Conservation (phyloP, 1,140 invertebrate species). For the Zaprionus vittiger region DNA sequence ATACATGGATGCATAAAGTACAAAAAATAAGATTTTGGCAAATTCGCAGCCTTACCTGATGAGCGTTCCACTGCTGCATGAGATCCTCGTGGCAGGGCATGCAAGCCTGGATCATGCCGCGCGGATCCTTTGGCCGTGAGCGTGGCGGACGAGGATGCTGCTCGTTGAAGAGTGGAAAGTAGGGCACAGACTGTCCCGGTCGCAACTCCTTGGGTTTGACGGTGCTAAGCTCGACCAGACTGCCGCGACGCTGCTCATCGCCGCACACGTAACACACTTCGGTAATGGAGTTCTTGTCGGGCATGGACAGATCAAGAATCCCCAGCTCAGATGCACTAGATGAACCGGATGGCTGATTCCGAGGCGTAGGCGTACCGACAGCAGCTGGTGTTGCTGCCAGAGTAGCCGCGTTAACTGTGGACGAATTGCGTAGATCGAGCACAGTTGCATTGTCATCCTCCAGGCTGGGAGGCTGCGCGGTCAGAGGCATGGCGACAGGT, state of each 20-base stretch:
- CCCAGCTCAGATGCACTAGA: constrained; percentile 85
- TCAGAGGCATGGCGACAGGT: constrained; percentile 8
- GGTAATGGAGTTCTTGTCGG: constrained; percentile 94
- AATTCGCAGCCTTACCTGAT: constrained; percentile 85
- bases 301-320: constrained; percentile 94
- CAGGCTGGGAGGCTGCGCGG: constrained; percentile 27
- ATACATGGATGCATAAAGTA: no score
- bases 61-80: constrained; percentile 92
- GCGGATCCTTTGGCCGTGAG: constrained; percentile 93
- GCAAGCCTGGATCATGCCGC: constrained; percentile 91
- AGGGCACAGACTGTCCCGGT: constrained; percentile 86
- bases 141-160: constrained; percentile 92
- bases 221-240: constrained; percentile 87
- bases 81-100: constrained; percentile 92
- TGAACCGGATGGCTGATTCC: constrained; percentile 14
- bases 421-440: constrained; percentile 70
- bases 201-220: constrained; percentile 86
- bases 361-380: constrained; percentile 31
- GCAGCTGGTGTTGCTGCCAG: constrained; percentile 32
- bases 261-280: constrained; percentile 95
- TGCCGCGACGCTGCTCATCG: constrained; percentile 92
- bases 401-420: constrained; percentile 8
- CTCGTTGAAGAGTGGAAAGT: constrained; percentile 92
- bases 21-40: neutral
- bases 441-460: constrained; percentile 73